Evolutionary conservation across 2,113 vertebrate genomes (phyloP).

Genomic region (Cacatua alba): DNA sequence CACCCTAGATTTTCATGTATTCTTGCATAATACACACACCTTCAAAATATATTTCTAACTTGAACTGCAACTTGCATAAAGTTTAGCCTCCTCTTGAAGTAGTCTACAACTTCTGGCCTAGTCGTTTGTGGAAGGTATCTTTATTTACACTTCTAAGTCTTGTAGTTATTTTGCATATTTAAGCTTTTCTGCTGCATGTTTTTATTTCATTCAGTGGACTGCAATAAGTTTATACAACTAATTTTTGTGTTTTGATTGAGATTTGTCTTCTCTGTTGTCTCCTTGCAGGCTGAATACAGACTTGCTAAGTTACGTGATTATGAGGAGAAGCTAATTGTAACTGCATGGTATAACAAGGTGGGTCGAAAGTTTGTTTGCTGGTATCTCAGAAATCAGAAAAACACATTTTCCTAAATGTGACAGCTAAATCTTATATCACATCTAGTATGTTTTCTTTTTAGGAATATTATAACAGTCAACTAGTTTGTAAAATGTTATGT

Average conservation of each 20-base stretch:
- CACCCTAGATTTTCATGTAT: neutral
- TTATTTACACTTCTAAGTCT: neutral
- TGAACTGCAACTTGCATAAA: neutral
- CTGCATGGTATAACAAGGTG: slow-evolving; percentile 98
- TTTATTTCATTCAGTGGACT: neutral
- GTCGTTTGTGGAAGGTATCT: neutral
- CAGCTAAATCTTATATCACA: neutral
- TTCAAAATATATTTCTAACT: neutral
- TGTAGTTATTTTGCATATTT: neutral
- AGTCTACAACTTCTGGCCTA: neutral
- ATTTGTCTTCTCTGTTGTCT: neutral
- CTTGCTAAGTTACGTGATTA: slow-evolving; percentile 90
- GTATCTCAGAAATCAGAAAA: neutral
- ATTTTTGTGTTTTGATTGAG: neutral
- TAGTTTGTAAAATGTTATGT: neutral
- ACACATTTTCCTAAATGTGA: neutral
- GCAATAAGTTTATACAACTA: neutral
- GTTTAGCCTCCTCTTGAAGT: neutral
- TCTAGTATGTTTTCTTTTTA: neutral
- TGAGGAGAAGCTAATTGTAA: slow-evolving; percentile 95
- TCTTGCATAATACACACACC: neutral
- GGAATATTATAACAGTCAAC: neutral
- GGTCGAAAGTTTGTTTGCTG: neutral
- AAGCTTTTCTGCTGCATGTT: neutral
- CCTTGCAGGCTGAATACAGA: slow-evolving; percentile 86